These are phyloP conservation scores for Andrena praecox DNA, from an alignment of 2,888 invertebrate species.

Conservation along the genomic window DNA sequence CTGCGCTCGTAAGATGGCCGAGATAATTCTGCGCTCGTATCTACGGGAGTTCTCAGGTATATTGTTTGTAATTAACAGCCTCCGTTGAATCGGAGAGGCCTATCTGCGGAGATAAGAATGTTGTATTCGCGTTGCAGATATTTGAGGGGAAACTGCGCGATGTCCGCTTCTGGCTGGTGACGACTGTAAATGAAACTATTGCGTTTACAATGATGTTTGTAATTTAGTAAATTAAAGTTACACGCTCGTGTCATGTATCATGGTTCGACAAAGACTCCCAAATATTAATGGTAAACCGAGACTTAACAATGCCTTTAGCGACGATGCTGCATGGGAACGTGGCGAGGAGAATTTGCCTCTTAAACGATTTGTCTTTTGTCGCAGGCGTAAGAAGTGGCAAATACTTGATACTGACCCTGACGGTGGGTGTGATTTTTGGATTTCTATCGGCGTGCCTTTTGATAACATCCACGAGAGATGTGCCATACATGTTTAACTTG, in stretches of 20 bases:
- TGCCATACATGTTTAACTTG: slow-evolving; percentile 86
- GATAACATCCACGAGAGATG: slow-evolving; percentile 87
- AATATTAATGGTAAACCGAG: slow-evolving; percentile 68
- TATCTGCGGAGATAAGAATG: background rate
- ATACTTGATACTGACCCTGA: slow-evolving; percentile 90
- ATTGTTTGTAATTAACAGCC: background rate
- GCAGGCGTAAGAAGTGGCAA: slow-evolving; percentile 85
- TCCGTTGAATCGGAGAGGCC: background rate
- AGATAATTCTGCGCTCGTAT: background rate
- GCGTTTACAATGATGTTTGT: slow-evolving; percentile 24
- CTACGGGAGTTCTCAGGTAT: slow-evolving; percentile 18
- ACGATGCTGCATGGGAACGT: background rate
- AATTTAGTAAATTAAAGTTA: slow-evolving; percentile 31
- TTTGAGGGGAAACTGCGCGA: background rate
- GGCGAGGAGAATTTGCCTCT: background rate
- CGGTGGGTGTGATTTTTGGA: slow-evolving; percentile 90
- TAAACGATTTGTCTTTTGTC: slow-evolving; percentile 17
- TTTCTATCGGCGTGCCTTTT: slow-evolving; percentile 92
- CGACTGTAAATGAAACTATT: slow-evolving; percentile 27
- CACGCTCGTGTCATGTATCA: slow-evolving; percentile 55
- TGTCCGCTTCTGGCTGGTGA: slow-evolving; percentile 9
- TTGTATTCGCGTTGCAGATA: slow-evolving; percentile 25
- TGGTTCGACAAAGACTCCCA: slow-evolving; percentile 73
- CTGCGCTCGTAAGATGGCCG: slow-evolving; percentile 1
- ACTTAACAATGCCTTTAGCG: slow-evolving; percentile 7